Conservation (phyloP, 2,113 vertebrate genomes). For the Megaceryle maxima region DNA sequence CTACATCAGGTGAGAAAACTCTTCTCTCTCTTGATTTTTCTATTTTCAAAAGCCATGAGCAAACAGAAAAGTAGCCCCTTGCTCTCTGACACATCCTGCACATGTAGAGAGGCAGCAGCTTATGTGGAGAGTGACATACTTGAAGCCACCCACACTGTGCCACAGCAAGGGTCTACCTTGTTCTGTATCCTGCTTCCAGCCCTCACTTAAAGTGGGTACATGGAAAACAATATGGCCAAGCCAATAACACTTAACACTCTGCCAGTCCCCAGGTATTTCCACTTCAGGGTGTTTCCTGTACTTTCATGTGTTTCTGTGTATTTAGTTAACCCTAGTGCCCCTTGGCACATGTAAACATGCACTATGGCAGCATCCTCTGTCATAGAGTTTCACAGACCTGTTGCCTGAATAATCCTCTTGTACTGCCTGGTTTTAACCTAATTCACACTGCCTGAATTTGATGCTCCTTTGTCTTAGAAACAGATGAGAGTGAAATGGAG, state of each 20-base stretch:
- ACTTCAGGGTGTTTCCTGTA: background rate
- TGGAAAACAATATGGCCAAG: background rate
- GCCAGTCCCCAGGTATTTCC: background rate
- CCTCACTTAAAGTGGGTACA: background rate
- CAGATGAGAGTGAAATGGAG: accelerated
- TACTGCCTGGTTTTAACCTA: background rate
- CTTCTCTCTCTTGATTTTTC: background rate
- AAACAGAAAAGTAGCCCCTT: background rate
- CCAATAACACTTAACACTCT: background rate
- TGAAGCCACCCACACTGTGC: background rate
- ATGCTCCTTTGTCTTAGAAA: background rate
- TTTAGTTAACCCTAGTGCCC: background rate
- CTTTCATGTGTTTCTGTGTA: background rate
- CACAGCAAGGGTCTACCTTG: background rate
- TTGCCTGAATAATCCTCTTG: background rate
- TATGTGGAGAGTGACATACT: background rate
- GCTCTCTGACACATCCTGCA: background rate
- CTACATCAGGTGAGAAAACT: background rate
- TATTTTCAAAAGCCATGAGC: background rate
- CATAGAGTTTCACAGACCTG: background rate
- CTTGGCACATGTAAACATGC: background rate
- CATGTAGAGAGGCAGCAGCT: background rate
- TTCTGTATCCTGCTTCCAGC: background rate
- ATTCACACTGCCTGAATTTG: background rate
- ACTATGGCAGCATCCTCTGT: background rate